phyloP scores from a whole-genome alignment of 2,113 vertebrate species.

The Scomber japonicus region DNA sequence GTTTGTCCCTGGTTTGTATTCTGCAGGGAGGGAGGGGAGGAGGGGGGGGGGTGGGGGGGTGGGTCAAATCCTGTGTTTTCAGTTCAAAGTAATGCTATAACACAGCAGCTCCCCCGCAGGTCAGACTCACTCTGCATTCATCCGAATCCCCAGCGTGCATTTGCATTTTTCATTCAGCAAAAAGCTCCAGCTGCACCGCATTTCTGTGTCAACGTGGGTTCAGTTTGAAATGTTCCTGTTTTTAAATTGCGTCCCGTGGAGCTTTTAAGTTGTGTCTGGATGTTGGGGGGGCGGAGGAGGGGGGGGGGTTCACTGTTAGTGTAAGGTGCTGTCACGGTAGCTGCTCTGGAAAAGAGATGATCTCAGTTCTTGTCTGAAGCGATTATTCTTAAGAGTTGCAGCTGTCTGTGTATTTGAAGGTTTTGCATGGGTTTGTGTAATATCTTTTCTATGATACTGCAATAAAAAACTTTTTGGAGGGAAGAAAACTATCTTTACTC shows the following conservation, averaged over 20 bases:
- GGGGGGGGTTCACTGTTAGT: not conserved
- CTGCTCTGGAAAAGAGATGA: not conserved
- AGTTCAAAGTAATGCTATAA: not conserved
- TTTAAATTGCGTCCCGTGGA: not conserved
- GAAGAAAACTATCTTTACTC: no score
- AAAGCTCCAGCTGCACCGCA: slow-evolving; percentile 24
- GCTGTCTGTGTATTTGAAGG: no score
- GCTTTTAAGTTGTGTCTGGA: slow-evolving; percentile 22
- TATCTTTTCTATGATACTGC: no score
- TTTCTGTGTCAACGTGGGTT: slow-evolving; percentile 16
- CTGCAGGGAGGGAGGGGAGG: not conserved
- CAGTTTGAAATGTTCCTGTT: slow-evolving; percentile 17
- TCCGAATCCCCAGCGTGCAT: slow-evolving; percentile 22
- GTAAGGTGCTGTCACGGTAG: not conserved
- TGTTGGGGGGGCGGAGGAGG: not conserved
- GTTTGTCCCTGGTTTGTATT: slow-evolving; percentile 18
- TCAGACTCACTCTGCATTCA: slow-evolving; percentile 17
- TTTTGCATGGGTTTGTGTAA: no score
- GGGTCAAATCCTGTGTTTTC: slow-evolving; percentile 21
- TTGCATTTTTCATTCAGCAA: slow-evolving; percentile 34
- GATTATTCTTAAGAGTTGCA: not conserved
- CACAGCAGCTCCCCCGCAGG: not conserved
- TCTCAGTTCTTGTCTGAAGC: not conserved
- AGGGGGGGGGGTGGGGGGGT: no score
- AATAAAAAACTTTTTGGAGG: no score